Evolutionary conservation across 1,140 invertebrate genomes (phyloP).

Genomic region (Hylaeus volcanicus): DNA sequence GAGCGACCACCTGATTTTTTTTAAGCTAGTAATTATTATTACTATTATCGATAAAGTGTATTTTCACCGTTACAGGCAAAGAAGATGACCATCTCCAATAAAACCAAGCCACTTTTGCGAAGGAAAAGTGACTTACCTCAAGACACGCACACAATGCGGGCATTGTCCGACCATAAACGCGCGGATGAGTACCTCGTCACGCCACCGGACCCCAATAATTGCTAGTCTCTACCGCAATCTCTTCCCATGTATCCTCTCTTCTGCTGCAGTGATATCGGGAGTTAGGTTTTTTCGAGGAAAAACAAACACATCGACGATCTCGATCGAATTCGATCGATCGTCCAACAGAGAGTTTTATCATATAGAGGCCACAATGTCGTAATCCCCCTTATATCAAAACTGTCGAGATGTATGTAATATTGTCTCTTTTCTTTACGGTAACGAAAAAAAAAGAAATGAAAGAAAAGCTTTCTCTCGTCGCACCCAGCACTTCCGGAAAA

Average conservation of each 20-base stretch:
- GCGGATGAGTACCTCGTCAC: slow-evolving; percentile 93
- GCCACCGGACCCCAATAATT: slow-evolving; percentile 91
- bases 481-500: slow-evolving; percentile 37
- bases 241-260: slow-evolving; percentile 76
- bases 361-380: slow-evolving; percentile 52
- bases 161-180: slow-evolving; percentile 94
- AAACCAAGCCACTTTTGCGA: slow-evolving; percentile 92
- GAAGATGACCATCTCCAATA: slow-evolving; percentile 82
- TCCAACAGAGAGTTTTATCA: slow-evolving; percentile 48
- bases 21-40: no score
- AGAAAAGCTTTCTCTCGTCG: slow-evolving; percentile 43
- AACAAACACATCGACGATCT: slow-evolving; percentile 49
- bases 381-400: slow-evolving; percentile 28
- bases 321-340: slow-evolving; percentile 14
- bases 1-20: no score
- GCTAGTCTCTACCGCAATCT: slow-evolving; percentile 84
- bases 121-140: slow-evolving; percentile 97
- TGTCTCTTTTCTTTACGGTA: slow-evolving; percentile 42
- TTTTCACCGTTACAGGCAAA: slow-evolving; percentile 71
- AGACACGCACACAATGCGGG: slow-evolving; percentile 93
- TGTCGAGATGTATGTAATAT: slow-evolving; percentile 35
- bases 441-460: slow-evolving; percentile 5
- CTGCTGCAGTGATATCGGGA: slow-evolving; percentile 77
- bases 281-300: slow-evolving; percentile 69
- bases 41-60: not conserved